Evolutionary conservation across 1,140 invertebrate species (phyloP), one percentile per base, ranked within the genome.

Genomic region (Artemia franciscana): DNA sequence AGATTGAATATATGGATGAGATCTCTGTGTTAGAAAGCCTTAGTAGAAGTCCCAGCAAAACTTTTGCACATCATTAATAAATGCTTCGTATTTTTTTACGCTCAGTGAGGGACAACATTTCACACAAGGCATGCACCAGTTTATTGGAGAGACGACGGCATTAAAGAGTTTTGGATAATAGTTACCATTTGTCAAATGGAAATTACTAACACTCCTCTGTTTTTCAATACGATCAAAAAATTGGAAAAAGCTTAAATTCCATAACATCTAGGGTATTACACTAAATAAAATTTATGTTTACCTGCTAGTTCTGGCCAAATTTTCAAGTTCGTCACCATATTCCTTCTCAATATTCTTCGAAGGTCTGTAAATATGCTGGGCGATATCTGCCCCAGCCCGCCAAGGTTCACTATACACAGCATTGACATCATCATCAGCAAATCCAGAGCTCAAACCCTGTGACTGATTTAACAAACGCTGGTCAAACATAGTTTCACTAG

Each of bases 361-460:
- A 0, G 95, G 95, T 60, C 92, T 75, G 75, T 99, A 99, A 65
- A 99, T 84, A 72, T 89, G 86, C 18, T 84, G 81, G 0, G 84
- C 89, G 62, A 97, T 77, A 0, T 82, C 82, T 65, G 85, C 85
- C 21, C 83, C 77, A 68, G 87, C 84, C 60, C 87, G 80, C 88
- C 88, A 92, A 0, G 88, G 86, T 73, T 94, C 92, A 72, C 98
- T 93, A 72, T 99, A 99, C 0, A 98, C 91, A 74, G 88, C 93
- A 73, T 98, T 98, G 0, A 86, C 86, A 69, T 99, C 96, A 68
- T 99, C 96, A 69, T 98, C 93, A 4, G 83, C 91, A 76, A 93
- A 98, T 5, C 96, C 96, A 70, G 84, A 87, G 69, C 93, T 91
- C 82, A 99, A 85, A 59, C 95, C 95, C 72, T 92, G 90, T 30